Conservation (phyloP, 2,888 invertebrate species). For the Pyrrhosoma nymphula region DNA sequence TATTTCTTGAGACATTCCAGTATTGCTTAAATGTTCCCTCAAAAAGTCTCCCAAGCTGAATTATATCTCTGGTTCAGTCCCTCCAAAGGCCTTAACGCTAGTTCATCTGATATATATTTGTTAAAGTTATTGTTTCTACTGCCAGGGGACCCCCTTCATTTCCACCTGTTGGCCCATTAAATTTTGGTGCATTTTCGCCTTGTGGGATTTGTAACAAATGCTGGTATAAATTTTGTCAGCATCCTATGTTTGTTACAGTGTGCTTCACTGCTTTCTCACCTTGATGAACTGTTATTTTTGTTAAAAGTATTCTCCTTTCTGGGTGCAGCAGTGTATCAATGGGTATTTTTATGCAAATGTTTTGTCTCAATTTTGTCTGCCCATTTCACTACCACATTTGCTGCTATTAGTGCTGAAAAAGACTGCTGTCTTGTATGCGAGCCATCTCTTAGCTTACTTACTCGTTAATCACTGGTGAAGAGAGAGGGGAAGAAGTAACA, state of each 20-base stretch:
- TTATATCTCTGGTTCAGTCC: too few relatives aligned
- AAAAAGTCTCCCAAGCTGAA: too few relatives aligned
- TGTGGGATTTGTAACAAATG: not conserved
- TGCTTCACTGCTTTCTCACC: constrained; percentile 46
- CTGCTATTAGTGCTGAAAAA: constrained; percentile 56
- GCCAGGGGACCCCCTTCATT: not conserved
- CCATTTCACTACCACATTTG: constrained; percentile 41
- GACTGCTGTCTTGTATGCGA: constrained; percentile 59
- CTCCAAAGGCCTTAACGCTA: not conserved
- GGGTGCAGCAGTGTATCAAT: not conserved
- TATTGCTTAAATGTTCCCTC: too few relatives aligned
- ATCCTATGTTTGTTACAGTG: not conserved
- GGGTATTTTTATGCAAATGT: constrained; percentile 20
- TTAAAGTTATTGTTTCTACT: not conserved
- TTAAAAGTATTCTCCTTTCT: constrained; percentile 1
- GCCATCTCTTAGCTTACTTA: constrained; percentile 45
- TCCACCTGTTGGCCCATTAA: not conserved
- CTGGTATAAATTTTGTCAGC: not conserved
- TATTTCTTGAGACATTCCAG: too few relatives aligned
- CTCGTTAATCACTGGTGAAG: constrained; percentile 51
- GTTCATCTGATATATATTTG: not conserved
- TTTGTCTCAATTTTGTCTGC: constrained; percentile 22
- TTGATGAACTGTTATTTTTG: constrained; percentile 21
- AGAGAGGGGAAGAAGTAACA: constrained; percentile 23
- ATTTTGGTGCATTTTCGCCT: not conserved